phyloP scores from a whole-genome alignment of 2,888 invertebrate genomes.

The Seladonia tumulorum region DNA sequence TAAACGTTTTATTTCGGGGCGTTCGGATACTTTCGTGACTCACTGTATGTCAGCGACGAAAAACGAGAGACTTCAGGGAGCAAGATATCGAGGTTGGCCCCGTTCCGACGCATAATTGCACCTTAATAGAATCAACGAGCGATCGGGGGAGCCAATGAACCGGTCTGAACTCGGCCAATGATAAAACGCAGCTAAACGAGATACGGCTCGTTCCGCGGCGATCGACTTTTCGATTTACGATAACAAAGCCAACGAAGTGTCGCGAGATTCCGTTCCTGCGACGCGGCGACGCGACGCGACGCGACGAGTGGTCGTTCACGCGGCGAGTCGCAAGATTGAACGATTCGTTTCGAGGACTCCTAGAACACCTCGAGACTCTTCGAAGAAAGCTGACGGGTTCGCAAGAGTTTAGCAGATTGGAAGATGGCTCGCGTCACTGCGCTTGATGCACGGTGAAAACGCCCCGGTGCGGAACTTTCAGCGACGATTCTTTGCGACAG shows the following conservation, averaged over 20 bases:
- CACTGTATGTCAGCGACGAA: not conserved
- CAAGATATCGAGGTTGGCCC: slow-evolving; percentile 20
- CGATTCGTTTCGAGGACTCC: slow-evolving; percentile 23
- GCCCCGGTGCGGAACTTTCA: not conserved
- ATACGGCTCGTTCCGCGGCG: slow-evolving; percentile 33
- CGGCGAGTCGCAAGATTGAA: slow-evolving; percentile 25
- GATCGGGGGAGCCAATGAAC: slow-evolving; percentile 10
- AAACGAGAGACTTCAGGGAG: not conserved
- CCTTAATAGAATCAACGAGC: slow-evolving; percentile 40
- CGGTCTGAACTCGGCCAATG: slow-evolving; percentile 19
- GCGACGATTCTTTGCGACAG: not conserved
- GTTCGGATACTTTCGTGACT: no score
- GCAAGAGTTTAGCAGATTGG: slow-evolving; percentile 19
- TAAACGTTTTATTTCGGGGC: no score
- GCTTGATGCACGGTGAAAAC: slow-evolving; percentile 5
- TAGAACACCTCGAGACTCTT: not conserved
- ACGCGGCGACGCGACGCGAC: not conserved
- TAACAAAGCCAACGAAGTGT: slow-evolving; percentile 24
- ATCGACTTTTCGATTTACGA: slow-evolving; percentile 66
- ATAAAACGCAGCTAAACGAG: slow-evolving; percentile 50
- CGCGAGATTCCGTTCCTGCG: slow-evolving; percentile 13
- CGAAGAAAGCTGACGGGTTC: not conserved
- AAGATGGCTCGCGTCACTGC: slow-evolving; percentile 11
- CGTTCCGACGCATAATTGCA: slow-evolving; percentile 39
- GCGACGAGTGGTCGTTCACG: slow-evolving; percentile 24